Conservation (phyloP, 2,797 vertebrate species). For the Kryptopterus vitreolus region DNA sequence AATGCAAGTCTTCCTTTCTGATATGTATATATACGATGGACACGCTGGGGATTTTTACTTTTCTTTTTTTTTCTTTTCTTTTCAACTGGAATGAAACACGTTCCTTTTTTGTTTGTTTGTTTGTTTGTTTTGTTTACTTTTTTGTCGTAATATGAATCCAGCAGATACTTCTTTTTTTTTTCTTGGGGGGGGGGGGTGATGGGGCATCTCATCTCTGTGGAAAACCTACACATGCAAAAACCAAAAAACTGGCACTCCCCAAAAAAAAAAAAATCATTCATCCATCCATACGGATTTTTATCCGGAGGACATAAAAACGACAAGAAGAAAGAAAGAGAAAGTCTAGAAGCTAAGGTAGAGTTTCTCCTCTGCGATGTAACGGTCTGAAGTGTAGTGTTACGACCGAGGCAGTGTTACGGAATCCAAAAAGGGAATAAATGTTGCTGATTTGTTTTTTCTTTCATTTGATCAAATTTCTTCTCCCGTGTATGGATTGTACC, state of each 20-base stretch:
- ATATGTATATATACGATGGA: slow-evolving; percentile 70
- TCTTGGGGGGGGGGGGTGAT: too few relatives aligned
- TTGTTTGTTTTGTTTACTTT: slow-evolving; percentile 46
- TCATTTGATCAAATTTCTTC: slow-evolving; percentile 67
- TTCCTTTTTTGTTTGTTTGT: slow-evolving; percentile 36
- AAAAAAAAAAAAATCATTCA: slow-evolving; percentile 38
- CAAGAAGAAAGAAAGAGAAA: not conserved
- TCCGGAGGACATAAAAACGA: not conserved
- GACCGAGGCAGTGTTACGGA: slow-evolving; percentile 77
- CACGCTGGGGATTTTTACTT: slow-evolving; percentile 57
- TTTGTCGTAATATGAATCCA: slow-evolving; percentile 63
- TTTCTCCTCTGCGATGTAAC: slow-evolving; percentile 63
- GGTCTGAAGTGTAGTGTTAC: slow-evolving; percentile 62
- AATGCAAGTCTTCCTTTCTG: slow-evolving; percentile 83
- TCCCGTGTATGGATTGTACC: slow-evolving; percentile 55
- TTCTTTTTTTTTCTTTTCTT: slow-evolving; percentile 48
- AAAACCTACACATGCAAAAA: slow-evolving; percentile 59
- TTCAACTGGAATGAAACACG: slow-evolving; percentile 69
- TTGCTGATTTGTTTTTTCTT: slow-evolving; percentile 73
- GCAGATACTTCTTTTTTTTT: slow-evolving; percentile 73
- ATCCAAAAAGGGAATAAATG: slow-evolving; percentile 76
- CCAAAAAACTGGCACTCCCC: slow-evolving; percentile 50
- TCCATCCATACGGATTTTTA: slow-evolving; percentile 45
- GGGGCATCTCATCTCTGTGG: slow-evolving; percentile 81
- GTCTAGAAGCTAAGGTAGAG: slow-evolving; percentile 53